phyloP scores from a whole-genome alignment of 2,113 vertebrate genomes.

The Eublepharis macularius region DNA sequence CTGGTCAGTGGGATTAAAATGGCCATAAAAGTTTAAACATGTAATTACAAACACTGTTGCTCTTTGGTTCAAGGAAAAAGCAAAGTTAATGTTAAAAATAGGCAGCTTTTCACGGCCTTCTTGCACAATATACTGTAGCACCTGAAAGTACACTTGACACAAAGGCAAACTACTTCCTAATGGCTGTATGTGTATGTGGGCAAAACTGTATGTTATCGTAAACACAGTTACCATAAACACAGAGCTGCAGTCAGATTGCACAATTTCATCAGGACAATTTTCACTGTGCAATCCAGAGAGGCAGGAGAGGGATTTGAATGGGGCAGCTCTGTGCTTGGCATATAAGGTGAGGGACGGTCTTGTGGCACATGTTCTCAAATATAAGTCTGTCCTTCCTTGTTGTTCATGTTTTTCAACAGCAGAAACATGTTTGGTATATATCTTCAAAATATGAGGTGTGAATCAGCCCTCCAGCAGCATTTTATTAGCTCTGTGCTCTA shows the following conservation, averaged over 20 bases:
- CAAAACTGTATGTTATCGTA: neutral
- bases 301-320: neutral
- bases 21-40: too few species aligned
- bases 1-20: neutral
- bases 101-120: too few species aligned
- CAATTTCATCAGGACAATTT: neutral
- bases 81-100: too few species aligned
- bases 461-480: neutral
- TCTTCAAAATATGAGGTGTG: neutral
- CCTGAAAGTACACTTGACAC: too few species aligned
- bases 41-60: too few species aligned
- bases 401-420: neutral
- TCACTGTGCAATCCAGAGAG: neutral
- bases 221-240: neutral
- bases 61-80: neutral
- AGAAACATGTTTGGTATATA: neutral
- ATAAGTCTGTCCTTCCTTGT: neutral
- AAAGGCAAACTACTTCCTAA: neutral
- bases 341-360: neutral
- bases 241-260: neutral
- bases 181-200: too few species aligned
- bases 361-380: neutral
- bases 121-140: too few species aligned
- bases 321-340: neutral
- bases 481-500: neutral